Conservation (phyloP, 2,113 vertebrate species). For the Tychaedon coryphoeus region DNA sequence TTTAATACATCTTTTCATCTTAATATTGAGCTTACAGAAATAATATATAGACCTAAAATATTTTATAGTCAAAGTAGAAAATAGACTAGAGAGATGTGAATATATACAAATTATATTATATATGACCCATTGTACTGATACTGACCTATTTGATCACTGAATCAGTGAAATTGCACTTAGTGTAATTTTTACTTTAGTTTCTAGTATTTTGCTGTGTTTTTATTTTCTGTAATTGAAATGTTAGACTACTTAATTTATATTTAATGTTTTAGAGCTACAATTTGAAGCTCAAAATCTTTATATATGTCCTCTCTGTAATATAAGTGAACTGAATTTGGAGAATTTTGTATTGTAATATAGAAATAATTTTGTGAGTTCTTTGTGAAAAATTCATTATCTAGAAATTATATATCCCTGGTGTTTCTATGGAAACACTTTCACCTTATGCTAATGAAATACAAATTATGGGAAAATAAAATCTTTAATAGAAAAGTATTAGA, state of each 20-base stretch:
- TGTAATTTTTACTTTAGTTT: neutral
- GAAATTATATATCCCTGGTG: slow-evolving; percentile 70
- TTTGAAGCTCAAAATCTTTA: neutral
- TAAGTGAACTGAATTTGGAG: neutral
- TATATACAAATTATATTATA: neutral
- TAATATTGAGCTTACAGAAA: neutral
- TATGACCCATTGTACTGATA: neutral
- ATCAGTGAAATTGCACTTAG: neutral
- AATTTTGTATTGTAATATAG: neutral
- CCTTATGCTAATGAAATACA: slow-evolving; percentile 68
- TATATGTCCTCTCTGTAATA: neutral
- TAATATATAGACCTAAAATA: neutral
- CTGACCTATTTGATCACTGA: neutral
- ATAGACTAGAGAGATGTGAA: neutral
- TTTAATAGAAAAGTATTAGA: neutral
- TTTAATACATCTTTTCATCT: neutral
- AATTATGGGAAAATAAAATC: slow-evolving; percentile 17
- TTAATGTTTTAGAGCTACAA: neutral
- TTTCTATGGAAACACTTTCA: slow-evolving; percentile 77
- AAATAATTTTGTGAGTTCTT: slow-evolving; percentile 1
- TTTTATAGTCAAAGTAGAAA: neutral
- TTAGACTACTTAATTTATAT: neutral
- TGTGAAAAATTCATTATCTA: slow-evolving; percentile 69
- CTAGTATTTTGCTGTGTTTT: neutral
- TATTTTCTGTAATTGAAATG: neutral